Evolutionary conservation across 2,888 invertebrate genomes (phyloP), one percentile per base, ranked within the genome.

Genomic region (Monochamus alternatus): DNA sequence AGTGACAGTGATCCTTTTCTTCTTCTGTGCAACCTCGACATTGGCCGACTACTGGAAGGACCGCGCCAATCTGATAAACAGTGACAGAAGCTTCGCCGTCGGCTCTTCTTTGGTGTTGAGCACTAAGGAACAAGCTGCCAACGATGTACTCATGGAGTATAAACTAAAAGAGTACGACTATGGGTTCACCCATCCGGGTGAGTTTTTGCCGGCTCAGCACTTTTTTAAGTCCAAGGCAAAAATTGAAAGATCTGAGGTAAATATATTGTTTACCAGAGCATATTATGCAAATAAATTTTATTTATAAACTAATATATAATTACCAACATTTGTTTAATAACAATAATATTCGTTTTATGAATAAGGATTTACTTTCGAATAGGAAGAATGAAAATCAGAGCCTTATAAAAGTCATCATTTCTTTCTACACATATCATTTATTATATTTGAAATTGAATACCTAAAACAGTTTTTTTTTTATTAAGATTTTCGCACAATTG

Each of bases 181-280:
- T 4, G 87, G 87, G 7, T 86, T 87, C 44, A 32, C 76, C 3
- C 52, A 86, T 32, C 85, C 86, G 3, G 67, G 55, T 0, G 78
- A 72, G 30, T 95, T 92, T 85, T 90, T 92, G 43, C 93, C 94
- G 0, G 91, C 93, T 0, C 90, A 90, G 32, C 94, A 94, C 84
- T 93, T 94, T 82, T 93, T 95, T 84, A 86, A 89, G 2, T 92
- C 92, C 5, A 91, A 91, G 82, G 84, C 90, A 1, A 86, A 89
- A 43, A 93, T 95, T 60, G 89, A 91, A 5, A 81, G 89, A 0
- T 94, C 95, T 0, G 89, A 91, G 76, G 55, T 55, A 22, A 55
- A 14, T n/a, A 14, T 44, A 44, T 44, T 8, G 44, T 44, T 44
- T 44, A 44, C 44, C 44, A 44, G 44, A 44, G 22, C 22, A 1